These are phyloP conservation scores for Eumerus sabulonum DNA, from an alignment of 2,888 invertebrate genomes.

Conservation along the genomic window DNA sequence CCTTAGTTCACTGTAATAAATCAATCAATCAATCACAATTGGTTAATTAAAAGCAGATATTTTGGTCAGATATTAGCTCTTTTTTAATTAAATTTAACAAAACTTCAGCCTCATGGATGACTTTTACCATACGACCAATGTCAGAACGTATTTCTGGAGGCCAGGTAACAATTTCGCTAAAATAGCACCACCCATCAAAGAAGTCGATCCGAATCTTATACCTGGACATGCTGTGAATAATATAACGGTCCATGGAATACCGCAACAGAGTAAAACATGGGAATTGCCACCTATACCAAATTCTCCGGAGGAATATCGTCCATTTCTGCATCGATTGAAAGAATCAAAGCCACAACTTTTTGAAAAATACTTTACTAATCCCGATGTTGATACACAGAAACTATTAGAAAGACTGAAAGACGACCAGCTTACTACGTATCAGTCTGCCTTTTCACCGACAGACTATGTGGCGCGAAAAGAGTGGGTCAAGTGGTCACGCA, in stretches of 20 bases:
- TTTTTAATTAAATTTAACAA: not conserved
- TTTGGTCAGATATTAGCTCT: constrained; percentile 5
- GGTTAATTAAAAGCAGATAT: not conserved
- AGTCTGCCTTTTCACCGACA: constrained; percentile 69
- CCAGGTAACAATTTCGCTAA: constrained; percentile 24
- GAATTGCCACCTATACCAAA: constrained; percentile 11
- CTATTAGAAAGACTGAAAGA: constrained; percentile 61
- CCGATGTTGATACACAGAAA: constrained; percentile 48
- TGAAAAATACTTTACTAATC: constrained; percentile 65
- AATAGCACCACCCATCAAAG: constrained; percentile 25
- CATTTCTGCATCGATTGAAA: constrained; percentile 64
- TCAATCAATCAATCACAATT: not conserved
- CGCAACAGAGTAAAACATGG: constrained; percentile 66
- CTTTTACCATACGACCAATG: constrained; percentile 51
- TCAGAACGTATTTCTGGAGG: constrained; percentile 4
- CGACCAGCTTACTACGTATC: constrained; percentile 62
- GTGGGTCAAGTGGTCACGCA: constrained; percentile 58
- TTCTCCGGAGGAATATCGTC: constrained; percentile 63
- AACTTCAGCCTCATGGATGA: not conserved
- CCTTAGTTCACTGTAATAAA: constrained; percentile 74
- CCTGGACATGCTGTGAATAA: constrained; percentile 68
- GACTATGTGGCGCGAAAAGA: constrained; percentile 70
- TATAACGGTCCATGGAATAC: constrained; percentile 50
- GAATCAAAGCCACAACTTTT: constrained; percentile 4
- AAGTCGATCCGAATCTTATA: constrained; percentile 68